phyloP scores from a whole-genome alignment of 2,888 invertebrate genomes.

The Ommatoiulus sabulosus region DNA sequence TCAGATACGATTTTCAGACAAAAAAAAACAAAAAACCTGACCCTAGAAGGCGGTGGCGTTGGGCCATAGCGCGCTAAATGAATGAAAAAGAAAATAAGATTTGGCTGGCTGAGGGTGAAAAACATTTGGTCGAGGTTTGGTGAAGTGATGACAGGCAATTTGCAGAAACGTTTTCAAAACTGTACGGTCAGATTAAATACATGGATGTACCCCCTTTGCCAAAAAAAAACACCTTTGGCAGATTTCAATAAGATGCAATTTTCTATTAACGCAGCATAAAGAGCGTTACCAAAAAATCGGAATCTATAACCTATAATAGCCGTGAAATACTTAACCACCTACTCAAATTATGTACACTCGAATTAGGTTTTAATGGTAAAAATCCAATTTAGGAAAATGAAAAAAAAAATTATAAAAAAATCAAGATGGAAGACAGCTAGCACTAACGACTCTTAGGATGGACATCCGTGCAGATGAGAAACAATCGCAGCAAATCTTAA shows the following conservation, averaged over 20 bases:
- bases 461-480: conserved; percentile 8
- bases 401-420: neutral
- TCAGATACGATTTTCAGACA: conserved; percentile 18
- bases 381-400: neutral
- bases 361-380: conserved; percentile 35
- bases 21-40: neutral
- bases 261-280: conserved; percentile 42
- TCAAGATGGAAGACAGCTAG: neutral
- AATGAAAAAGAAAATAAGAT: conserved; percentile 53
- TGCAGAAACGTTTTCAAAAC: conserved; percentile 47
- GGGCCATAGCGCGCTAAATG: neutral
- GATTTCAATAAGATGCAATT: conserved; percentile 7
- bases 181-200: conserved; percentile 42
- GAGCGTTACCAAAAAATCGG: neutral
- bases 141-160: conserved; percentile 53
- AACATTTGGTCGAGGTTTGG: conserved; percentile 53
- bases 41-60: conserved; percentile 33
- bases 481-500: neutral
- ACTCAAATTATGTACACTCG: conserved; percentile 20
- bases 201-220: neutral
- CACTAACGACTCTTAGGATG: neutral
- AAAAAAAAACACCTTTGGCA: neutral
- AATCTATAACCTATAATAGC: conserved; percentile 47
- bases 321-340: conserved; percentile 53
- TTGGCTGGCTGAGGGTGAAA: conserved; percentile 38